Base-by-base conservation (phyloP, 1,140 invertebrate genomes). In the Neodiprion fabricii region DNA sequence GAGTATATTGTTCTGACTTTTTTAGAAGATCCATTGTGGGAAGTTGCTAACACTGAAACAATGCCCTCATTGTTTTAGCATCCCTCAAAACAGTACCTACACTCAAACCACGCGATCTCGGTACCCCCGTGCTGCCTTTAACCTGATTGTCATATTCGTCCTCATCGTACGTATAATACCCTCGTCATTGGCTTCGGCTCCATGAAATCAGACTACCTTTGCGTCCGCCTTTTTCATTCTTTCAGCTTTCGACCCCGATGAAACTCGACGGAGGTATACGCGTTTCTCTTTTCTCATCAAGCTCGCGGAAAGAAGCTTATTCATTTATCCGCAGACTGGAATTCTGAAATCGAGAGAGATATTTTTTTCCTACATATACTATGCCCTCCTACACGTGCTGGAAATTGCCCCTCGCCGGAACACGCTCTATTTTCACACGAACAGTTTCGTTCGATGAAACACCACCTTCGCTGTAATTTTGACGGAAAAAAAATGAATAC, bases 41-140 rank as follows among this genome's bases (percentile, higher is more conserved):
- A 61, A 61, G 53, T 61, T 61, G 53, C 53, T 61, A 61, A 61
- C 53, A 17, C 53, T 17, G 53, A 61, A 61, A 61, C 53, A 61
- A 61, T 61, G 53, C 53, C 53, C n/a, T 61, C 53, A 61, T 61
- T 61, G 53, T 61, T 61, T 61, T 17, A 8, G 4, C 53, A 17
- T 61, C 53, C 53, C 53, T 61, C 4, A 61, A 61, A 61, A 61
- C 8, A 61, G 11, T 61, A 40, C 28, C 28, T 40, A 7, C 53
- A 14, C 53, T 61, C 53, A 12, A 9, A 9, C n/a, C 53, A 14
- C 11, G 53, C 53, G 53, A 61, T 61, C 53, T 61, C 53, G n/a
- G 53, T 40, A 9, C 53, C n/a, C 53, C 11, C 11, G 9, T 61
- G 17, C 11, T 61, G 53, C 3, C 11, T 61, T 61, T 61, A 17